Evolutionary conservation across 2,113 vertebrate genomes (phyloP).

Genomic region (Siniperca knerii): DNA sequence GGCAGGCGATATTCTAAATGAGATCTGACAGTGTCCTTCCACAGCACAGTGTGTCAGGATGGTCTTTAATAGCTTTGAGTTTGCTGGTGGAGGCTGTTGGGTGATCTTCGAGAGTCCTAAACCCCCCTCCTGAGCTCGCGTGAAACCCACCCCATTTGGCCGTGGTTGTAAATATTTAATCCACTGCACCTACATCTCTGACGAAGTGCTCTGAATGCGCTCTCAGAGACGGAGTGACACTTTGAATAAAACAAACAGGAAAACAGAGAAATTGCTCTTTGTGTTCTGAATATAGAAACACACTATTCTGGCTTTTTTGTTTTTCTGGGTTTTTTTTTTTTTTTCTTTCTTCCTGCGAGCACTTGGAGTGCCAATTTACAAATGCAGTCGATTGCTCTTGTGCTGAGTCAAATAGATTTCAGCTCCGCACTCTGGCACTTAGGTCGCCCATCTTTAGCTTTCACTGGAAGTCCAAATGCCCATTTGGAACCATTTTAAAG

Average conservation of each 20-base stretch:
- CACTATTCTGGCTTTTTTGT: slow-evolving; percentile 59
- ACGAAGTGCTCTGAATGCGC: slow-evolving; percentile 69
- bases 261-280: slow-evolving; percentile 81
- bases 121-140: slow-evolving; percentile 36
- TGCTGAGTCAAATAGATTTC: slow-evolving; percentile 76
- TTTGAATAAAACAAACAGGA: slow-evolving; percentile 82
- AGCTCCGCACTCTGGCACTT: slow-evolving; percentile 70
- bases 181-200: slow-evolving; percentile 69
- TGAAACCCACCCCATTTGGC: slow-evolving; percentile 76
- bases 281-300: slow-evolving; percentile 83
- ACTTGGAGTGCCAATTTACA: slow-evolving; percentile 66
- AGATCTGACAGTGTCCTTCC: slow-evolving; percentile 37
- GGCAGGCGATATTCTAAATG: slow-evolving; percentile 36
- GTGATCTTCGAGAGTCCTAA: slow-evolving; percentile 50
- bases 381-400: slow-evolving; percentile 66
- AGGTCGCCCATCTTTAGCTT: slow-evolving; percentile 72
- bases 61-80: slow-evolving; percentile 54
- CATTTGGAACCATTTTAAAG: slow-evolving; percentile 58
- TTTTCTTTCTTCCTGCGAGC: slow-evolving; percentile 45
- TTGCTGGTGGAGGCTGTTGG: slow-evolving; percentile 36
- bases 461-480: slow-evolving; percentile 40
- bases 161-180: slow-evolving; percentile 75
- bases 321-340: neutral
- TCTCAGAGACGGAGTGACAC: slow-evolving; percentile 77
- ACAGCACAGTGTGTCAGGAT: slow-evolving; percentile 10